These are phyloP conservation scores for Pseudochaenichthys georgianus DNA, from an alignment of 2,797 vertebrate genomes.

Conservation along the genomic window DNA sequence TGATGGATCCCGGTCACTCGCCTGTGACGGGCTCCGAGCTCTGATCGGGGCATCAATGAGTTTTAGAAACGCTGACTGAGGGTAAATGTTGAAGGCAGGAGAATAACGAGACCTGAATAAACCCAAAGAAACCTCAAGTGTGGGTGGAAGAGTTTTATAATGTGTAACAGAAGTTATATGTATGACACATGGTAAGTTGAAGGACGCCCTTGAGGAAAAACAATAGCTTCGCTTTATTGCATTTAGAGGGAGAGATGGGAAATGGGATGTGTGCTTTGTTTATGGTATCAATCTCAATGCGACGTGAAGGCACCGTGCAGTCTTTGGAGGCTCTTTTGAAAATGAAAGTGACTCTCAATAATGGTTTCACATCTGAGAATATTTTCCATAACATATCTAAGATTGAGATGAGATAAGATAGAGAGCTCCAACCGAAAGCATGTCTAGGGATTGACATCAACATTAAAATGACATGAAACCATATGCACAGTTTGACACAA, in stretches of 20 bases:
- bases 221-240: conserved; percentile 10
- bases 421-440: conserved; percentile 7
- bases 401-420: background rate
- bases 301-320: background rate
- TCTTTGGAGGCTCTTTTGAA: conserved; percentile 19
- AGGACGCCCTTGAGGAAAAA: conserved; percentile 30
- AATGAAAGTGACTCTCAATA: conserved; percentile 10
- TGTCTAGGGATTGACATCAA: conserved; percentile 1
- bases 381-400: conserved; percentile 6
- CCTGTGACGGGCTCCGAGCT: conserved; percentile 65
- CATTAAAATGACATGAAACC: conserved; percentile 31
- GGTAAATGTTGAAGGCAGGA: conserved; percentile 28
- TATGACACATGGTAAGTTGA: conserved; percentile 26
- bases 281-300: conserved; percentile 2
- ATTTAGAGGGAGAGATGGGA: conserved; percentile 12
- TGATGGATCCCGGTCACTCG: conserved; percentile 63
- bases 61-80: conserved; percentile 21
- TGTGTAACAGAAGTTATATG: conserved; percentile 14
- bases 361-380: conserved; percentile 11
- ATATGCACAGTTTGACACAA: conserved; percentile 33
- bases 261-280: conserved; percentile 1
- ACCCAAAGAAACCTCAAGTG: conserved; percentile 2
- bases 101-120: conserved; percentile 21
- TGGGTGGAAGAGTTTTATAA: conserved; percentile 20
- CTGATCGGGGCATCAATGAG: conserved; percentile 46